Base-by-base conservation (phyloP, 2,113 vertebrate genomes). In the Spea multiplicata region DNA sequence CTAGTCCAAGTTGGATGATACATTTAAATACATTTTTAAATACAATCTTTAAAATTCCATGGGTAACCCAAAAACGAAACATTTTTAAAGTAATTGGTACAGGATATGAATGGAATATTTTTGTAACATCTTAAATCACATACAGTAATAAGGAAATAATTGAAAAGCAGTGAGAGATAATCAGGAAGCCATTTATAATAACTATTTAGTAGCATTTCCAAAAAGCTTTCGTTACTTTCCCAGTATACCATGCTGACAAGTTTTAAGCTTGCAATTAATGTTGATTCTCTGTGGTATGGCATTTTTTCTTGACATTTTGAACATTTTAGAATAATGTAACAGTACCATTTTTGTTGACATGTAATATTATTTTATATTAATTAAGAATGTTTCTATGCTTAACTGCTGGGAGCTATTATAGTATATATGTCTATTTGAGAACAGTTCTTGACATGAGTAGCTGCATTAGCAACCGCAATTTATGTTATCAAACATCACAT, bases 311-410 rank as follows among this genome's bases (percentile, higher is more conserved):
- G 68, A 79, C 76, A 66, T 79, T 78, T 73, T 72, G 64, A 79
- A 72, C 65, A 73, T 79, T 79, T 79, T 79, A 79, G 61, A 55
- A 69, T 73, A 73, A 79, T 79, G 66, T 79, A 70, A 79, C 76
- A 57, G 69, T 62, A 47, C 70, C 50, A 59, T 73, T 73, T 79
- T 79, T 79, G 76, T 79, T 79, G 76, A 73, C 76, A 73, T 79
- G 68, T 73, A 79, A 79, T 69, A 79, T 79, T 79, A 79, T 79
- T 79, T 66, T 70, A 79, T 79, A 79, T 79, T 79, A 79, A 79
- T 79, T 79, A 79, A 79, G 69, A 66, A 79, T 79, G 76, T 79
- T 79, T 79, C 76, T 66, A 71, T 57, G 76, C 69, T 55, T 79
- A 66, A 73, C 76, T 79, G 76, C 76, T 79, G 76, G 69, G 76